Evolutionary conservation across 1,140 invertebrate genomes (phyloP), one percentile per base, ranked within the genome.

Genomic region (Octopus bimaculoides): DNA sequence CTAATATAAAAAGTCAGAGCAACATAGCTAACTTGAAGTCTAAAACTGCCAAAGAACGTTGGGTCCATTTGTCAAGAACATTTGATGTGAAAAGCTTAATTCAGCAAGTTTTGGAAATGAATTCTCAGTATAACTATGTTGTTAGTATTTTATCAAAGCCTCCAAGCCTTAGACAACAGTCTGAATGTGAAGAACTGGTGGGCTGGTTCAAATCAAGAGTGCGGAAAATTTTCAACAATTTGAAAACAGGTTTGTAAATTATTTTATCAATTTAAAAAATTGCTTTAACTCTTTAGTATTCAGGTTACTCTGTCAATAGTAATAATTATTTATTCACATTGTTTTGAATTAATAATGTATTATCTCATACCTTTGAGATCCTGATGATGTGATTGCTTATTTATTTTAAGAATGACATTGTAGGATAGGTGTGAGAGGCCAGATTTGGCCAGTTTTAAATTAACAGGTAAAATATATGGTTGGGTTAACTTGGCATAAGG

Each of bases 101-200:
- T 17, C 55, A 54, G 17, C 69, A 71, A 12, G 52, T 75, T 41
- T 52, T 75, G 5, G 54, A 75, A 56, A 84, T 84, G 85, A 80
- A 80, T 56, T 78, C 82, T 8, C 77, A 84, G 54, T 85, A 86
- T 56, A 83, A 87, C 66, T 83, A 84, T 69, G 82, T 87, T 3
- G 81, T 86, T 12, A 78, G 80, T 4, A 81, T 84, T 12, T 82
- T 87, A 6, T 76, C 80, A 5, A 86, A 86, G 77, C 79, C 80
- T 4, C 82, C 83, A 4, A 81, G 83, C 10, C 20, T 77, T 0
- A 82, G 86, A 61, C 80, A 81, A 41, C 82, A 85, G 52, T 82
- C 82, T 73, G 86, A 87, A 56, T 85, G 85, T 77, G 78, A 83
- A 69, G 82, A 85, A 54, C 76, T 87, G 3, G 78, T 86, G 10